Percentiles rank a stretch among this genome's conserved stretches.
These are phyloP conservation scores for Hippoglossus stenolepis DNA, from an alignment of 2,113 vertebrate genomes.

Conservation along the genomic window DNA sequence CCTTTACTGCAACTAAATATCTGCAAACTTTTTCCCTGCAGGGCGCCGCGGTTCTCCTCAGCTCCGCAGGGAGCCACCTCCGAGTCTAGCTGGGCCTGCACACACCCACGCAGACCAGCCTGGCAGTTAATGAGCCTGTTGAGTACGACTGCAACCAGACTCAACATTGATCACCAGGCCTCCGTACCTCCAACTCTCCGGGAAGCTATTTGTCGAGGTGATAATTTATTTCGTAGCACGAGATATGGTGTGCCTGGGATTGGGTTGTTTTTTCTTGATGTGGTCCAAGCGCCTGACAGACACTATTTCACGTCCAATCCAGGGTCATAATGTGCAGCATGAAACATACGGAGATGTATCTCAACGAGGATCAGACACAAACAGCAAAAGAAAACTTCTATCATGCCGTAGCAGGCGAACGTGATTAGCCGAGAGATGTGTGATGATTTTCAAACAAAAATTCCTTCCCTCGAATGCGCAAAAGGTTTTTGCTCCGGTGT, in stretches of 20 bases:
- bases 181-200: slow-evolving; percentile 62
- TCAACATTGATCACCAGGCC: slow-evolving; percentile 77
- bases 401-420: slow-evolving; percentile 37
- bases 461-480: too few species aligned
- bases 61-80: slow-evolving; percentile 38
- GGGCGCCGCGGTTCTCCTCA: slow-evolving; percentile 31
- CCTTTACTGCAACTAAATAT: slow-evolving; percentile 39
- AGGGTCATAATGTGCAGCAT: slow-evolving; percentile 50
- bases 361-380: slow-evolving; percentile 45
- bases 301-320: slow-evolving; percentile 57
- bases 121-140: slow-evolving; percentile 72
- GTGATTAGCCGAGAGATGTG: slow-evolving; percentile 44
- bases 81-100: slow-evolving; percentile 34
- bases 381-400: slow-evolving; percentile 49
- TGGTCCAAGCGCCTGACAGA: slow-evolving; percentile 41
- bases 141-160: slow-evolving; percentile 68
- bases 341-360: slow-evolving; percentile 50
- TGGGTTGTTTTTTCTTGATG: slow-evolving; percentile 53
- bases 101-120: slow-evolving; percentile 40
- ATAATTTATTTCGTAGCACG: slow-evolving; percentile 78
- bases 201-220: slow-evolving; percentile 79
- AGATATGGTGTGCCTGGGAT: slow-evolving; percentile 54
- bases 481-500: slow-evolving; percentile 17
- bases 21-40: slow-evolving; percentile 28
- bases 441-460: background rate